Conservation (phyloP, 2,797 vertebrate genomes). For the Sebastes taczanowskii region DNA sequence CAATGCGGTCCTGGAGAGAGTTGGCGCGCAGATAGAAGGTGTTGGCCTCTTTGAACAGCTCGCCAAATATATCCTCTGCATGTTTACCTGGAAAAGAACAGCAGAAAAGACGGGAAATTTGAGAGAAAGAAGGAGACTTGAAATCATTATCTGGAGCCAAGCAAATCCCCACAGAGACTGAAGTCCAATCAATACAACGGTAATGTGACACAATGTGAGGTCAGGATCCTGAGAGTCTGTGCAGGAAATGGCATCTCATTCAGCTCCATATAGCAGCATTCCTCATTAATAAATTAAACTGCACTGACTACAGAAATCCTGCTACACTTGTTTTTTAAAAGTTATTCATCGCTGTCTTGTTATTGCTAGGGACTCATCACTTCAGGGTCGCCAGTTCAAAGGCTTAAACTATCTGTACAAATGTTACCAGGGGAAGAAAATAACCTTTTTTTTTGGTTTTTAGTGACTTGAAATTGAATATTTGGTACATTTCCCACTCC, state of each 20-base stretch:
- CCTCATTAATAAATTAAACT: slow-evolving; percentile 45
- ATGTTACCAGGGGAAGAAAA: background rate
- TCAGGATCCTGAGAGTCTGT: background rate
- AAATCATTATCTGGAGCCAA: slow-evolving; percentile 46
- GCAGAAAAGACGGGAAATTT: background rate
- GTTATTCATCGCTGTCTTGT: background rate
- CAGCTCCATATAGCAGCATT: slow-evolving; percentile 23
- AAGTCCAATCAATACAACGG: slow-evolving; percentile 52
- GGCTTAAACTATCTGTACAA: background rate
- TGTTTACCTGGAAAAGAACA: slow-evolving; percentile 88
- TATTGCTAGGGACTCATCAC: background rate
- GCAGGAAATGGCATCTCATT: slow-evolving; percentile 53
- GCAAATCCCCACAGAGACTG: slow-evolving; percentile 23
- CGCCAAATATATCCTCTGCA: slow-evolving; percentile 98
- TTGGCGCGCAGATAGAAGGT: slow-evolving; percentile 96
- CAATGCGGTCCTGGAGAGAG: slow-evolving; percentile 97
- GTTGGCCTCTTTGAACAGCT: slow-evolving; percentile 98
- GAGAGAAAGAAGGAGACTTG: slow-evolving; percentile 32
- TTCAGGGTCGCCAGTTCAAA: background rate
- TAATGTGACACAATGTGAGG: slow-evolving; percentile 61
- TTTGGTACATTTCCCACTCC: background rate
- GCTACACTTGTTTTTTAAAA: background rate
- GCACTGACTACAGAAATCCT: slow-evolving; percentile 12
- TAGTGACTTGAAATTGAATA: background rate
- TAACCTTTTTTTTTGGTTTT: too few relatives aligned